These are phyloP conservation scores for Musca vetustissima DNA, from an alignment of 1,140 invertebrate species.

Conservation along the genomic window DNA sequence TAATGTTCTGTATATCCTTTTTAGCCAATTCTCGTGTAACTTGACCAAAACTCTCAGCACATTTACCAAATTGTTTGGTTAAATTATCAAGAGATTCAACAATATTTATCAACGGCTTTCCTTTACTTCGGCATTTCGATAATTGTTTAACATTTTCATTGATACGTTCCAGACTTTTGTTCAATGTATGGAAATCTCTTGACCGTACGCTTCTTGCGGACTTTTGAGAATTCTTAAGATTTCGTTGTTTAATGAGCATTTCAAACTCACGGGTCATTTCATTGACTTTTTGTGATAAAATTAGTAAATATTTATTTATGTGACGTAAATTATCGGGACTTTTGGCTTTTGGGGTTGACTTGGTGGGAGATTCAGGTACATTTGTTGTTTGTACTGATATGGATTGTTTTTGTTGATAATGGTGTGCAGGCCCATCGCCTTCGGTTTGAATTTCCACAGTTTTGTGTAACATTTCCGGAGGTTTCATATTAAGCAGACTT, in stretches of 20 bases:
- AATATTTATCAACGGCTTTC: conserved; percentile 22
- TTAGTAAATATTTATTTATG: conserved; percentile 30
- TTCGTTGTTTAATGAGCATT: not conserved
- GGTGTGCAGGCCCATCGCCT: not conserved
- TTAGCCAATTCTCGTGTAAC: conserved; percentile 7
- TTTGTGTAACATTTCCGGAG: not conserved
- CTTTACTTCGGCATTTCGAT: conserved; percentile 24
- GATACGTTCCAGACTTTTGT: conserved; percentile 28
- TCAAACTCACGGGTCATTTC: conserved; percentile 30
- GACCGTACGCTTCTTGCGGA: no score
- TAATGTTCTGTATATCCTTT: conserved; percentile 13
- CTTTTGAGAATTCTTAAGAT: not conserved
- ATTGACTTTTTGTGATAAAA: conserved; percentile 29
- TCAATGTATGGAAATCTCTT: conserved; percentile 24
- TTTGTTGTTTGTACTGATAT: not conserved
- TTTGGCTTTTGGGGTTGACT: not conserved
- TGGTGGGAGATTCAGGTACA: not conserved
- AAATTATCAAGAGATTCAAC: conserved; percentile 25
- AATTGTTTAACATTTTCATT: conserved; percentile 26
- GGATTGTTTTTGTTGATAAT: conserved; percentile 2
- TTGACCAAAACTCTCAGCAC: conserved; percentile 27
- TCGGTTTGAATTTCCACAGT: conserved; percentile 3
- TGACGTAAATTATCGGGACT: conserved; percentile 4
- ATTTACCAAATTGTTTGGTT: conserved; percentile 28
- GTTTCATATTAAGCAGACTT: conserved; percentile 31